phyloP scores from a whole-genome alignment of 2,888 invertebrate genomes.

The Sphinx pinastri region DNA sequence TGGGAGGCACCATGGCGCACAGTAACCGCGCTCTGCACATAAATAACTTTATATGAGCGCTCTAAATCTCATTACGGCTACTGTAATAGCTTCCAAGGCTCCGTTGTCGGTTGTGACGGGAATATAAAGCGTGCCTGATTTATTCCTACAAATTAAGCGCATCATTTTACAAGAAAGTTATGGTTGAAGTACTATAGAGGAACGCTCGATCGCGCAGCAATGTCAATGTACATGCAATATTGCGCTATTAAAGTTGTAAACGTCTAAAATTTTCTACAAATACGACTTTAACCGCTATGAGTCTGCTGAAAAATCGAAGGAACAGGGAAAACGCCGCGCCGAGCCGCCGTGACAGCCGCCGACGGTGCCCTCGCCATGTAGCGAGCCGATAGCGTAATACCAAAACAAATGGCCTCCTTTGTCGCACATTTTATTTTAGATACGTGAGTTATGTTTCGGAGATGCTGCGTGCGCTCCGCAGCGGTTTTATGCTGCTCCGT shows the following conservation, averaged over 20 bases:
- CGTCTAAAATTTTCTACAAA: not conserved
- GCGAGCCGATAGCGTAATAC: constrained; percentile 73
- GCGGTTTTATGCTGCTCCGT: constrained; percentile 47
- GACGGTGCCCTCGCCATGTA: constrained; percentile 48
- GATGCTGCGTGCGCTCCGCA: constrained; percentile 54
- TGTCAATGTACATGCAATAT: not conserved
- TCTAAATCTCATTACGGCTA: constrained; percentile 80
- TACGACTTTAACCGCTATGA: not conserved
- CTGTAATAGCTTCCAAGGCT: constrained; percentile 78
- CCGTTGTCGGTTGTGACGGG: constrained; percentile 74
- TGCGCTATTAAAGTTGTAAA: not conserved
- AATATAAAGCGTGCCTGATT: constrained; percentile 78
- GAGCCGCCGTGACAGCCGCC: constrained; percentile 41
- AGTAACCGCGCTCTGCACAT: constrained; percentile 67
- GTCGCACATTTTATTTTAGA: constrained; percentile 67
- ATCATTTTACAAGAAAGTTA: constrained; percentile 36
- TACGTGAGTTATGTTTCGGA: constrained; percentile 68
- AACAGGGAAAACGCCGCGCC: constrained; percentile 44
- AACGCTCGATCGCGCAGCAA: constrained; percentile 19
- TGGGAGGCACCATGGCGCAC: constrained; percentile 42
- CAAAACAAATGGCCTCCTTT: constrained; percentile 75
- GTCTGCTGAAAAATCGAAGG: constrained; percentile 60
- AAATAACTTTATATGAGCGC: constrained; percentile 81
- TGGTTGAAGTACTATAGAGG: constrained; percentile 20
- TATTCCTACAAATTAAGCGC: constrained; percentile 54